These are phyloP conservation scores for Cybosia mesomella DNA, from an alignment of 2,888 invertebrate genomes.

Conservation along the genomic window DNA sequence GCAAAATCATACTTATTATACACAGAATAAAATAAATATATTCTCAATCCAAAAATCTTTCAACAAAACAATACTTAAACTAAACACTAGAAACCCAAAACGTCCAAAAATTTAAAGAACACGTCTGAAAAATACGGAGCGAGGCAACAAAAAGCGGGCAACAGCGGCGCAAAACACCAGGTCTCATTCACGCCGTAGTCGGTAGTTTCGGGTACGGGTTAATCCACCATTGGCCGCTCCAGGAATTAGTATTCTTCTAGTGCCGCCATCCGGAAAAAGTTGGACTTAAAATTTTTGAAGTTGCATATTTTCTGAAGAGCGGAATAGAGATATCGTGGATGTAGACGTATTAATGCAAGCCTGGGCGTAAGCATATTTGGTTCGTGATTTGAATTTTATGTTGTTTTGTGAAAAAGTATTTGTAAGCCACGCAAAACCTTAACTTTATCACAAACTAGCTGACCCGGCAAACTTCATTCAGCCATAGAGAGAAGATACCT, in stretches of 20 bases:
- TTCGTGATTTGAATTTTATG: neutral
- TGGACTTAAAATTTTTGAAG: slow-evolving; percentile 60
- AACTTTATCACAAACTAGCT: too few relatives aligned
- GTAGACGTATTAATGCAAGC: slow-evolving; percentile 18
- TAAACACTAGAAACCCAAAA: slow-evolving; percentile 23
- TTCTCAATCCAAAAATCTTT: neutral
- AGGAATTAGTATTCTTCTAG: slow-evolving; percentile 67
- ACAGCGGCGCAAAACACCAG: slow-evolving; percentile 41
- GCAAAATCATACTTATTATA: neutral
- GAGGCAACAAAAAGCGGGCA: slow-evolving; percentile 36
- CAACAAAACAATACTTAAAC: slow-evolving; percentile 9
- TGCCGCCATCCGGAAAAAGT: slow-evolving; percentile 58
- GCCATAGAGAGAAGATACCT: too few relatives aligned
- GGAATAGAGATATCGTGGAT: slow-evolving; percentile 36
- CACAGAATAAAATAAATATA: too few relatives aligned
- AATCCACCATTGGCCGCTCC: slow-evolving; percentile 54
- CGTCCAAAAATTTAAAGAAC: slow-evolving; percentile 19
- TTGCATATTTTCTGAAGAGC: slow-evolving; percentile 48
- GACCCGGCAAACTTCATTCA: too few relatives aligned
- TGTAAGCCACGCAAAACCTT: too few relatives aligned
- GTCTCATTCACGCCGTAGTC: slow-evolving; percentile 48
- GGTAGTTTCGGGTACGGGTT: slow-evolving; percentile 55
- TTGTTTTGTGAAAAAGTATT: neutral
- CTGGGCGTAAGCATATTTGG: neutral
- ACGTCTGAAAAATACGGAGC: slow-evolving; percentile 31